These are phyloP conservation scores for Operophtera brumata DNA, from an alignment of 2,888 invertebrate genomes.

Conservation along the genomic window DNA sequence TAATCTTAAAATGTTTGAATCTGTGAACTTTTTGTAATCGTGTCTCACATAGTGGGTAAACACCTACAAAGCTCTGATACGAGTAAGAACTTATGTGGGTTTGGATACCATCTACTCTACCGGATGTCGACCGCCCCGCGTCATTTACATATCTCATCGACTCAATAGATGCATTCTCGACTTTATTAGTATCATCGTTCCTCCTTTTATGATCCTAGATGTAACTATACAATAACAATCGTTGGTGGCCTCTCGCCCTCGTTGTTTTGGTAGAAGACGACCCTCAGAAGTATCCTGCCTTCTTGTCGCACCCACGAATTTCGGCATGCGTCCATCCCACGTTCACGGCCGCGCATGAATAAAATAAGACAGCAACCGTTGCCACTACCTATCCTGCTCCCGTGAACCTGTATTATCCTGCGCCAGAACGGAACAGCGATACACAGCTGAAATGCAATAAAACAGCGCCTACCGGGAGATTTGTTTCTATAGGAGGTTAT, in stretches of 20 bases:
- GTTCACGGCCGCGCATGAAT: slow-evolving; percentile 58
- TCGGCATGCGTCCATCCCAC: slow-evolving; percentile 53
- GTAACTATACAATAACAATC: slow-evolving; percentile 59
- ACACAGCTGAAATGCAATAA: slow-evolving; percentile 65
- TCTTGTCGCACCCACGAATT: slow-evolving; percentile 53
- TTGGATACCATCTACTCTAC: background rate
- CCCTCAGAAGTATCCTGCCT: slow-evolving; percentile 50
- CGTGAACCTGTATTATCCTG: slow-evolving; percentile 30
- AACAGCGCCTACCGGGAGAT: slow-evolving; percentile 63
- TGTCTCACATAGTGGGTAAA: no score
- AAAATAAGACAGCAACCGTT: slow-evolving; percentile 64
- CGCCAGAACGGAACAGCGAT: slow-evolving; percentile 50
- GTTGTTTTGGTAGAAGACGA: slow-evolving; percentile 63
- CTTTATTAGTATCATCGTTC: slow-evolving; percentile 51
- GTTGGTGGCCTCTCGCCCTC: slow-evolving; percentile 60
- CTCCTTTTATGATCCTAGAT: slow-evolving; percentile 38
- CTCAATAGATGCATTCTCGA: slow-evolving; percentile 58
- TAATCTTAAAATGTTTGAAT: no score
- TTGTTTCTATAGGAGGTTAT: slow-evolving; percentile 55
- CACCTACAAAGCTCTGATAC: background rate
- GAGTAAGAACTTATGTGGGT: background rate
- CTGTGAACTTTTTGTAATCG: no score
- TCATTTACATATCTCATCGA: slow-evolving; percentile 50
- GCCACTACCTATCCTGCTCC: slow-evolving; percentile 59
- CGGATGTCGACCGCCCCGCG: background rate